Evolutionary conservation across 1,140 invertebrate genomes (phyloP).

Genomic region (Dreissena polymorpha): DNA sequence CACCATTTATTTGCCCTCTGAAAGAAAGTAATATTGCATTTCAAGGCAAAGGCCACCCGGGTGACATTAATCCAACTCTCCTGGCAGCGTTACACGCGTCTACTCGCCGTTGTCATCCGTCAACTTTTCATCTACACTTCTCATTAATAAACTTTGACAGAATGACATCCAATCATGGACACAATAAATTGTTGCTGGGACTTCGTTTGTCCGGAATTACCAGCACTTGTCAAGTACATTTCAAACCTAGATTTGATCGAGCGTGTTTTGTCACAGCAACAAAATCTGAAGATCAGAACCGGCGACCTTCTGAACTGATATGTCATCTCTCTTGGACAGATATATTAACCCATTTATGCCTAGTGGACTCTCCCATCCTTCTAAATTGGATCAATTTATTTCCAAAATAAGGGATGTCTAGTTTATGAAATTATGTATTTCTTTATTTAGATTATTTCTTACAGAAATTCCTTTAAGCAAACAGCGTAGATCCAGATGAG

Average conservation of each 20-base stretch:
- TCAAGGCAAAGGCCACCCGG: no score
- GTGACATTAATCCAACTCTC: no score
- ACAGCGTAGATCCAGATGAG: no score
- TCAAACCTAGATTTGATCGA: conserved; percentile 49
- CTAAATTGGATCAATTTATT: no score
- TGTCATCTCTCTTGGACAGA: conserved; percentile 30
- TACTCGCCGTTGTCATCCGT: conserved; percentile 27
- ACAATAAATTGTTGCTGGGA: conserved; percentile 53
- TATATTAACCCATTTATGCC: conserved; percentile 40
- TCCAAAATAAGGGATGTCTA: no score
- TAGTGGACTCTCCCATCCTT: no score
- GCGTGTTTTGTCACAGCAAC: conserved; percentile 30
- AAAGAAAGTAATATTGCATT: no score
- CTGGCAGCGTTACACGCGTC: no score
- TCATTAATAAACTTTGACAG: conserved; percentile 56
- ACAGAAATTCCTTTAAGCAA: no score
- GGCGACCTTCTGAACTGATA: conserved; percentile 27
- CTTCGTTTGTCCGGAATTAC: conserved; percentile 47
- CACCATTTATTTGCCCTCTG: no score
- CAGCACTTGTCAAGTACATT: conserved; percentile 37
- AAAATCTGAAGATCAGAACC: conserved; percentile 22
- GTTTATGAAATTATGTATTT: no score
- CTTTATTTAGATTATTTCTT: no score
- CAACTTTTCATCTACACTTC: conserved; percentile 50
- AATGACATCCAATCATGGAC: conserved; percentile 53